A percentile compares a stretch with the other conserved stretches of the same genome.
phyloP scores from a whole-genome alignment of 2,888 invertebrate genomes.

The Neelides folsomi region DNA sequence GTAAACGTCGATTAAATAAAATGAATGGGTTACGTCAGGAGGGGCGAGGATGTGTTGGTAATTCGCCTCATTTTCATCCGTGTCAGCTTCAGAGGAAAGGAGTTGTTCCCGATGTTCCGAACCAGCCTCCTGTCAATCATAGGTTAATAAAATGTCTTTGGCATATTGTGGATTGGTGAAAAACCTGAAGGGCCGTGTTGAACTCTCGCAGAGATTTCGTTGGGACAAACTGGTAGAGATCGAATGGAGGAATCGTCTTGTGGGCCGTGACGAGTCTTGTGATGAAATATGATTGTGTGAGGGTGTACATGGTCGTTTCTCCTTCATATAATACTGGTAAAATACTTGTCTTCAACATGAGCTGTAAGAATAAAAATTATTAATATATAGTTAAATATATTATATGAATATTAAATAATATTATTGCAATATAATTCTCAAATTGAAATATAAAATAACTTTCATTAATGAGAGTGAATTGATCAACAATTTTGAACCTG shows the following conservation, averaged over 20 bases:
- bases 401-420: neutral
- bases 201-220: constrained; percentile 77
- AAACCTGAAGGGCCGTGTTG: constrained; percentile 68
- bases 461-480: too few relatives aligned
- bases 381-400: constrained; percentile 3
- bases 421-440: too few relatives aligned
- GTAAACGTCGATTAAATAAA: neutral
- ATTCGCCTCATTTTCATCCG: constrained; percentile 62
- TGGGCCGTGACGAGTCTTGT: constrained; percentile 78
- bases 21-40: constrained; percentile 25
- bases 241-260: constrained; percentile 76
- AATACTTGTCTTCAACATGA: constrained; percentile 75
- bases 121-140: constrained; percentile 63
- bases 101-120: constrained; percentile 60
- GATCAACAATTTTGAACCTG: constrained; percentile 46
- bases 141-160: neutral
- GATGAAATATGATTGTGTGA: constrained; percentile 77
- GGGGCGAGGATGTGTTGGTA: constrained; percentile 37
- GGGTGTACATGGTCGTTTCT: constrained; percentile 57
- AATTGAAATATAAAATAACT: too few relatives aligned
- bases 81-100: constrained; percentile 50
- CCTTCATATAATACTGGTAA: constrained; percentile 64
- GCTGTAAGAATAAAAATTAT: constrained; percentile 33
- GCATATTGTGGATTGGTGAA: too few relatives aligned
- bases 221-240: constrained; percentile 71